Base-by-base conservation (phyloP, 2,113 vertebrate genomes). In the Tamias sibiricus region DNA sequence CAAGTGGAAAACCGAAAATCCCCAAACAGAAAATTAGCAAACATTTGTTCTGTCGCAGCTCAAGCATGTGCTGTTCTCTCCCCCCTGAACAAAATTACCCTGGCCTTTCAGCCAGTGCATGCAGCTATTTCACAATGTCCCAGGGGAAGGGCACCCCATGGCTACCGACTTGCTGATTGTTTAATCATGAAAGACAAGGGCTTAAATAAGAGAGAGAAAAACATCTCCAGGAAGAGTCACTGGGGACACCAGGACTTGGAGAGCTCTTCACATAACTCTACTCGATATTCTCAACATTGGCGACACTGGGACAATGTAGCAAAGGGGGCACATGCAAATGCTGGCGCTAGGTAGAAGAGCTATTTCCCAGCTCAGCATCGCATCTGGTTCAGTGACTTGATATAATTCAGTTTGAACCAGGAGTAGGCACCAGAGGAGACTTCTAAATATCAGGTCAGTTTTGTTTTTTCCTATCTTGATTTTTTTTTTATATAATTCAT, bases 1-100 rank as follows among this genome's bases (percentile, higher is more conserved):
- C 96, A 97, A 98, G 98, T 97, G 97, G 98, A 98, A 99, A 98
- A 98, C 96, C 97, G 96, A 97, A 98, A 98, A 98, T 97, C 84
- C 96, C 98, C 95, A 94, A 98, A 98, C 47, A 98, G 97, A 98
- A 98, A 98, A 98, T 98, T 97, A 98, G 92, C 84, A 96, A 98
- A 97, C 96, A 89, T 98, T 98, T 98, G 98, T 98, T 98, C 97
- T 96, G 92, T 97, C 96, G 83, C 74, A 97, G 87, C 91, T 98
- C 69, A 97, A 98, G 94, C 87, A 68, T 66, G 54, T 57, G 93
- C 80, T 81, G 74, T 94, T 98, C 96, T 95, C 49, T 57, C 10
- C 79, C 77, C 32, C 68, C 20, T 49, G 69, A 94, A 87, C 83
- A 97, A 94, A 96, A 90, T 96, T 94, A 97, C 96, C 90, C 84